A percentile compares a stretch with the other conserved stretches of the same genome.
phyloP scores from a whole-genome alignment of 1,140 invertebrate genomes.

The Papilio polytes region DNA sequence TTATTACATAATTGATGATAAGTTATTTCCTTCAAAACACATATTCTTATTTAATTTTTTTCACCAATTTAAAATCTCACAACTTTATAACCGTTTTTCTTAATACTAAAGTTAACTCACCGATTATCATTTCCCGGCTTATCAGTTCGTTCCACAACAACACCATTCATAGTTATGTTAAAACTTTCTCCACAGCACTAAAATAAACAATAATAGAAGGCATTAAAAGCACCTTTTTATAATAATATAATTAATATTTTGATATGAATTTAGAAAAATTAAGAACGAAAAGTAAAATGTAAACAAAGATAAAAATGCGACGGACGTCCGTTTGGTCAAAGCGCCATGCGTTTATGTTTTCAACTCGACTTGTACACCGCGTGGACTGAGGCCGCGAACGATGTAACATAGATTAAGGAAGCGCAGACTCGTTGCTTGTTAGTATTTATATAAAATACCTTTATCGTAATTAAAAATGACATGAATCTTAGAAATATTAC shows the following conservation, averaged over 20 bases:
- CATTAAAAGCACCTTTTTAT: constrained; percentile 42
- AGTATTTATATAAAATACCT: neutral
- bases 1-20: too few relatives aligned
- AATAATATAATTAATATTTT: neutral
- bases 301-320: constrained; percentile 45
- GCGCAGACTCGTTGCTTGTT: neutral
- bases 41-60: too few relatives aligned
- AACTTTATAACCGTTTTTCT: too few relatives aligned
- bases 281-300: constrained; percentile 41
- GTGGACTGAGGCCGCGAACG: constrained; percentile 35
- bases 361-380: constrained; percentile 41
- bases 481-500: too few relatives aligned
- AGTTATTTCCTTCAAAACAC: too few relatives aligned
- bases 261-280: constrained; percentile 24
- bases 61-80: too few relatives aligned
- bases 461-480: too few relatives aligned
- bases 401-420: constrained; percentile 41
- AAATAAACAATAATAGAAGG: constrained; percentile 40
- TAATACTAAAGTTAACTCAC: constrained; percentile 42
- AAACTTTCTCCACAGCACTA: constrained; percentile 32
- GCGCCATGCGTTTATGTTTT: constrained; percentile 54
- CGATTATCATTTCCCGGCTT: constrained; percentile 55
- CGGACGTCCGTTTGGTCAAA: constrained; percentile 51
- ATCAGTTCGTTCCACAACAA: constrained; percentile 46
- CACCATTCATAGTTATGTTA: constrained; percentile 51